These are phyloP conservation scores for Xenopus borealis DNA, from an alignment of 2,113 vertebrate species.

Conservation along the genomic window DNA sequence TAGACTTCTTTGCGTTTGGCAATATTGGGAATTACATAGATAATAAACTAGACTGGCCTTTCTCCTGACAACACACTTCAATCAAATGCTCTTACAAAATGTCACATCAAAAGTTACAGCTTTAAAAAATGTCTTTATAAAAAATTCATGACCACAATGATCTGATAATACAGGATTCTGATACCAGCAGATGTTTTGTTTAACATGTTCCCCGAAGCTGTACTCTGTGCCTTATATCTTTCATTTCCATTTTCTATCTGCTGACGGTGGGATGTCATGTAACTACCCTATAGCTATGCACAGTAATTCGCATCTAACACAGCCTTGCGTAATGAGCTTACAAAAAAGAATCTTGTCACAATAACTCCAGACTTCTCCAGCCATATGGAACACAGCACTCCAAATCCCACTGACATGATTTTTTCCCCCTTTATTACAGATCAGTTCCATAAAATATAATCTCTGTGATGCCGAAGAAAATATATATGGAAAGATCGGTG, in stretches of 20 bases:
- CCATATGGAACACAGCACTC: conserved; percentile 85
- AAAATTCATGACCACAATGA: conserved; percentile 82
- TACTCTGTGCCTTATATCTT: conserved; percentile 77
- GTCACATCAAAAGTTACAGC: conserved; percentile 76
- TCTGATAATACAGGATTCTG: conserved; percentile 80
- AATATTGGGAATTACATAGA: conserved; percentile 35
- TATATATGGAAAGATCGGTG: conserved; percentile 74
- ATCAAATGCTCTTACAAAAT: conserved; percentile 70
- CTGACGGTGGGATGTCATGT: conserved; percentile 81
- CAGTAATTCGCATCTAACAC: conserved; percentile 75
- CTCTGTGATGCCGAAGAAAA: conserved; percentile 79
- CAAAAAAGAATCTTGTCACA: conserved; percentile 76
- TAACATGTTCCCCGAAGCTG: conserved; percentile 84
- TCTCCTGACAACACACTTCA: conserved; percentile 66
- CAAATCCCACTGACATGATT: conserved; percentile 81
- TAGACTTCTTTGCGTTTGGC: conserved; percentile 44
- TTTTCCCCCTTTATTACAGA: conserved; percentile 76
- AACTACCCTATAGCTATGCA: conserved; percentile 78
- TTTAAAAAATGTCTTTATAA: conserved; percentile 71
- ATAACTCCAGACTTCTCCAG: conserved; percentile 77
- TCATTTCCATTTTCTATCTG: conserved; percentile 83
- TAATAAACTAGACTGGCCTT: conserved; percentile 60
- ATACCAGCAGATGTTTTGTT: conserved; percentile 89
- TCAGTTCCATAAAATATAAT: conserved; percentile 83
- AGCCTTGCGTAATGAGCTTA: conserved; percentile 75